phyloP scores from a whole-genome alignment of 2,113 vertebrate genomes.

The Syrrhaptes paradoxus region DNA sequence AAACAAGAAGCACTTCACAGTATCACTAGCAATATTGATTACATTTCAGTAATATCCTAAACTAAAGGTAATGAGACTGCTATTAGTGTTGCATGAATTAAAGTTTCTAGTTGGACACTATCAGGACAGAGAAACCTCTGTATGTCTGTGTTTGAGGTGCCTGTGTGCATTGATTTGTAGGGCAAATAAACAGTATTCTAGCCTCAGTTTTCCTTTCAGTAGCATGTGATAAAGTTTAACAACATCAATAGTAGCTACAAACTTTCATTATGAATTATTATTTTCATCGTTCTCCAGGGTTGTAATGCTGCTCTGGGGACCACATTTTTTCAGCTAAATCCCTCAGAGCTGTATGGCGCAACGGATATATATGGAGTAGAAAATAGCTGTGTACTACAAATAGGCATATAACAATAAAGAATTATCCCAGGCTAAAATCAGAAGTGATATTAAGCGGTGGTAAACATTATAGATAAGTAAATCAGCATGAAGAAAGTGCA shows the following conservation, averaged over 20 bases:
- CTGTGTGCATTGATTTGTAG: background rate
- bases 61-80: background rate
- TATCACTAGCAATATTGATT: background rate
- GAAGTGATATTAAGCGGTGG: background rate
- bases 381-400: background rate
- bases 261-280: background rate
- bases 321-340: background rate
- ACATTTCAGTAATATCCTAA: background rate
- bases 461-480: background rate
- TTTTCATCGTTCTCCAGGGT: background rate
- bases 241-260: background rate
- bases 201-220: background rate
- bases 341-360: background rate
- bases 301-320: background rate
- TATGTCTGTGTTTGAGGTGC: background rate
- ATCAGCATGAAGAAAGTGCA: background rate
- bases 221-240: background rate
- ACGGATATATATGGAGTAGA: background rate
- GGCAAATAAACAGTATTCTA: background rate
- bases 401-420: background rate
- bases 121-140: background rate
- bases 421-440: background rate
- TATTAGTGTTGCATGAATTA: background rate
- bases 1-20: conserved; percentile 2
- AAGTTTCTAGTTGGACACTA: background rate